Base-by-base conservation (phyloP, 2,113 vertebrate genomes). In the Elaphurus davidianus region DNA sequence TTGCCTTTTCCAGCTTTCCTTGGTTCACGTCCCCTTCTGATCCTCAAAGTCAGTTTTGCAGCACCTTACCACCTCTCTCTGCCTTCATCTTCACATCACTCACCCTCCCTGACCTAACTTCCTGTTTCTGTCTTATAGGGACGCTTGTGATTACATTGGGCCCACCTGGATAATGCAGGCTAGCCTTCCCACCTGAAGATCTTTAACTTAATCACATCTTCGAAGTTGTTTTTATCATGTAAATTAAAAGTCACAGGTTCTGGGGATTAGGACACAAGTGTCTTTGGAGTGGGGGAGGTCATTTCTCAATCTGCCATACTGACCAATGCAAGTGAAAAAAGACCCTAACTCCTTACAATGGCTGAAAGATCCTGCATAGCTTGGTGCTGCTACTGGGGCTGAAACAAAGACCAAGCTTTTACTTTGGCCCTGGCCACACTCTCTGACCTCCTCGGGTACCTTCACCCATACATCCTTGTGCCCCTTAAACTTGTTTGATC, bases 211-310 rank as follows among this genome's bases (percentile, higher is more conserved):
- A 89, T 64, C 64, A 87, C 40, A 87, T 27, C 28, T 19, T 25
- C 16, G 25, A 25, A 96, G n/a, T 27, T 17, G 11, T 30, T 78
- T 86, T 67, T 52, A 54, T 16, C 62, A 54, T 45, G 36, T 11
- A 87, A 57, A 92, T 43, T 59, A 54, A 79, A 17, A 57, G 2
- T 83, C 47, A 74, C 60, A 74, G 71, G 54, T 79, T 84, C n/a
- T 57, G 15, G 16, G 55, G 45, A 74, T 54, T 33, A 82, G 30
- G 45, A 74, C 21, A 2, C 7, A 19, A 14, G 10, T n/a, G 5
- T 36, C 30, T 21, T 21, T 16, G 28, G 10, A 7, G 3, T 2
- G 0, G 3, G 17, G 5, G 7, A 2, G 9, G 33, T 57, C 55
- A n/a, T 52, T 84, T 59, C 40, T 84, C 47, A 91, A 23, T 40